Evolutionary conservation across 2,113 vertebrate species (phyloP).

Genomic region (Perccottus glenii): DNA sequence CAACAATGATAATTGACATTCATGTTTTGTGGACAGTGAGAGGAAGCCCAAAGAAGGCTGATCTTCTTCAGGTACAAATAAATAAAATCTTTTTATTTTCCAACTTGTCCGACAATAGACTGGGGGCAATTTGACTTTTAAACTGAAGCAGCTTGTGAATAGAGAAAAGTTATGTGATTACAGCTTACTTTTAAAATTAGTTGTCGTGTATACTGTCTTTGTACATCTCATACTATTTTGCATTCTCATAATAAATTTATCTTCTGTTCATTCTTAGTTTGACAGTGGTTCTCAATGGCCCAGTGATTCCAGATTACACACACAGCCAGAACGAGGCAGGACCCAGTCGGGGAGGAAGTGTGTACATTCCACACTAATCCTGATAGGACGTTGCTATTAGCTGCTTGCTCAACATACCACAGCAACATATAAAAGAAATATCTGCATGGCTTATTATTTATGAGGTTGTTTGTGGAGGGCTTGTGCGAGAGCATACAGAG

Average conservation of each 20-base stretch:
- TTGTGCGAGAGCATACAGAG: conserved; percentile 54
- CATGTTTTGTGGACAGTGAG: too few relatives aligned
- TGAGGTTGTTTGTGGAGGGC: conserved; percentile 64
- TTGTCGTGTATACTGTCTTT: too few relatives aligned
- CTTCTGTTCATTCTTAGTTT: background rate
- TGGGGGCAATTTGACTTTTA: too few relatives aligned
- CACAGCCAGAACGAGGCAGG: conserved; percentile 9
- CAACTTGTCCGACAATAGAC: too few relatives aligned
- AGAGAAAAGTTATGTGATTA: too few relatives aligned
- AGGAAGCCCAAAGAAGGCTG: too few relatives aligned
- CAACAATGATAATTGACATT: too few relatives aligned
- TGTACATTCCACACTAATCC: conserved; percentile 73
- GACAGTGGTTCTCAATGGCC: background rate
- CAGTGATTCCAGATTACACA: conserved; percentile 10
- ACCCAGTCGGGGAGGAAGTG: conserved; percentile 50
- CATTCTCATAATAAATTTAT: background rate
- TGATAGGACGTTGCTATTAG: conserved; percentile 48
- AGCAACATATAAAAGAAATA: conserved; percentile 31
- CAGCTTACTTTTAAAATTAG: too few relatives aligned
- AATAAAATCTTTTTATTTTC: too few relatives aligned
- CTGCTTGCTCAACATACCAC: conserved; percentile 35
- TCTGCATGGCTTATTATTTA: conserved; percentile 56
- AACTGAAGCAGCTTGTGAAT: too few relatives aligned
- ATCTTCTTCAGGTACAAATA: too few relatives aligned
- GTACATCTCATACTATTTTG: background rate